Percentiles rank a stretch among this genome's conserved stretches.
phyloP scores from a whole-genome alignment of 2,888 invertebrate species.

The Nesidiocoris tenuis region DNA sequence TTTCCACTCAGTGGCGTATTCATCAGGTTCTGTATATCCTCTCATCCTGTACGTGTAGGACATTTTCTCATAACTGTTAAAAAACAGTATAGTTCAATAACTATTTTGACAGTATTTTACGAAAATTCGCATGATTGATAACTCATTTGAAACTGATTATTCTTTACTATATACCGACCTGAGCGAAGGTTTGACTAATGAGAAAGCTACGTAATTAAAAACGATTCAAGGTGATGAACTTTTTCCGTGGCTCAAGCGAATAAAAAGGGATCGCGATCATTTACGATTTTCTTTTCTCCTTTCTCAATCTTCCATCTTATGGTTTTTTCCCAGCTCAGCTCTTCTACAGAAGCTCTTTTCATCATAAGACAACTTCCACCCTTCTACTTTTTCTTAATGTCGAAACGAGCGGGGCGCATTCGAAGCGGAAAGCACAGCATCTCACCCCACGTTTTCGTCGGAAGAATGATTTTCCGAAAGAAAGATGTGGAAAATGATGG shows the following conservation, averaged over 20 bases:
- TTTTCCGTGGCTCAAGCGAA: not conserved
- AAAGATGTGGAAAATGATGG: slow-evolving; percentile 16
- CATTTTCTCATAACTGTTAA: too few relatives aligned
- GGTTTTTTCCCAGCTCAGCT: not conserved
- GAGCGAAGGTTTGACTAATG: not conserved
- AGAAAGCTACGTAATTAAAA: slow-evolving; percentile 22
- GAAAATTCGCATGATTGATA: too few relatives aligned
- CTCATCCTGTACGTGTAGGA: too few relatives aligned
- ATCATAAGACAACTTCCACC: not conserved
- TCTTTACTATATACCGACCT: too few relatives aligned
- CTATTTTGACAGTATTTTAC: too few relatives aligned
- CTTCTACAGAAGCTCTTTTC: not conserved
- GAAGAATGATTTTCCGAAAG: slow-evolving; percentile 28
- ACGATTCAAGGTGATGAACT: slow-evolving; percentile 15
- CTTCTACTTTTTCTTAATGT: not conserved
- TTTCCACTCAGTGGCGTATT: too few relatives aligned
- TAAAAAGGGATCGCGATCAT: slow-evolving; percentile 7
- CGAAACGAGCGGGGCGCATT: slow-evolving; percentile 10
- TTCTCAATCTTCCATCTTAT: slow-evolving; percentile 21
- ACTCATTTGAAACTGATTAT: too few relatives aligned
- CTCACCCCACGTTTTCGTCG: not conserved
- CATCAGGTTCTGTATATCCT: too few relatives aligned
- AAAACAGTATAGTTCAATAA: too few relatives aligned
- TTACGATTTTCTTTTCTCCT: not conserved
- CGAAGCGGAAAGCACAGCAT: slow-evolving; percentile 18